These are phyloP conservation scores for Ceratosolen fusciceps DNA, from an alignment of 1,140 invertebrate species.

Conservation along the genomic window DNA sequence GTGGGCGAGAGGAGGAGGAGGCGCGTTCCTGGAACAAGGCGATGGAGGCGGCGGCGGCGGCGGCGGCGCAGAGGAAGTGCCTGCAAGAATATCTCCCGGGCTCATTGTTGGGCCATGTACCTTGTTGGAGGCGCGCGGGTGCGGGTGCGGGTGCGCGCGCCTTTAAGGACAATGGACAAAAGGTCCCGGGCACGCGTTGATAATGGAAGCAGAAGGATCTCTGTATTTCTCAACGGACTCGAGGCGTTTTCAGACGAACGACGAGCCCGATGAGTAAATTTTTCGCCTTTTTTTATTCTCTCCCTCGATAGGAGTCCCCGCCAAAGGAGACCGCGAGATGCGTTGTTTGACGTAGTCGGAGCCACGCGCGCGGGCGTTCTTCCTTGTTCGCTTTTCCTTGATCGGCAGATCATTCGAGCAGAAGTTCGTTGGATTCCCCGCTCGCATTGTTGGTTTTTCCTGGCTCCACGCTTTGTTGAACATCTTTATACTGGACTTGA, in stretches of 20 bases:
- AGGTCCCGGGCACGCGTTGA: slow-evolving; percentile 29
- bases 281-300: slow-evolving; percentile 42
- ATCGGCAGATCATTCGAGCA: slow-evolving; percentile 13
- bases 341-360: slow-evolving; percentile 4
- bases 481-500: slow-evolving; percentile 18
- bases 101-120: slow-evolving; percentile 24
- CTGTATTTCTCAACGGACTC: slow-evolving; percentile 23
- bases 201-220: slow-evolving; percentile 37
- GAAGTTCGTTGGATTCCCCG: slow-evolving; percentile 16
- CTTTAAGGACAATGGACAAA: slow-evolving; percentile 40
- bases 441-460: slow-evolving; percentile 34
- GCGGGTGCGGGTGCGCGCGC: slow-evolving; percentile 16
- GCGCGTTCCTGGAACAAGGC: slow-evolving; percentile 36
- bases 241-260: slow-evolving; percentile 6
- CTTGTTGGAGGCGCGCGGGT: slow-evolving; percentile 8
- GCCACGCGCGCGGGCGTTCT: slow-evolving; percentile 34
- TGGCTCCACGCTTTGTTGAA: slow-evolving; percentile 38
- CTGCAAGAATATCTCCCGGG: slow-evolving; percentile 5
- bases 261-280: slow-evolving; percentile 20
- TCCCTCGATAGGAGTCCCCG: not conserved
- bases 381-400: slow-evolving; percentile 26
- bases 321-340: slow-evolving; percentile 30
- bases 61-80: slow-evolving; percentile 24
- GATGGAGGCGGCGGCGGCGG: too few relatives aligned
- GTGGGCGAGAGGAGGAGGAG: slow-evolving; percentile 20